Conservation (phyloP, 2,797 vertebrate genomes). For the Triplophysa yarkandensis region DNA sequence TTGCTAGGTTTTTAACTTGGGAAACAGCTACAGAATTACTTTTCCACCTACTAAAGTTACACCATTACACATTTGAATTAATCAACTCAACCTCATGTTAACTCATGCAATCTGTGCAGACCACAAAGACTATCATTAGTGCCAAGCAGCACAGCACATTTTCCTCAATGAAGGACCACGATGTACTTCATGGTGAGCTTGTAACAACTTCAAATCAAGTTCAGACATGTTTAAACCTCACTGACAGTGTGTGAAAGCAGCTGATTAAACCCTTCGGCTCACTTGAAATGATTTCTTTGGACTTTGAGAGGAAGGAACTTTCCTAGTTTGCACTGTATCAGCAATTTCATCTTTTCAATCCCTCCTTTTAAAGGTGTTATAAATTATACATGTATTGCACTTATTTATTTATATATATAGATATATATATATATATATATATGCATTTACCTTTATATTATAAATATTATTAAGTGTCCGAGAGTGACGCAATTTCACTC, state of each 20-base stretch:
- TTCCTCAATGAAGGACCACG: slow-evolving; percentile 3
- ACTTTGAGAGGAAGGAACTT: neutral
- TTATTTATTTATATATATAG: no score
- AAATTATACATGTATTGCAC: no score
- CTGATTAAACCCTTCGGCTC: slow-evolving; percentile 15
- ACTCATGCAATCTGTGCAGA: neutral
- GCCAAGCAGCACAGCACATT: neutral
- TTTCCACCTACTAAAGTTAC: neutral
- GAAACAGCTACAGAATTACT: neutral
- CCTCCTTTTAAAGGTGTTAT: no score
- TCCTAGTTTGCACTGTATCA: no score
- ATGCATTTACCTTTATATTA: no score
- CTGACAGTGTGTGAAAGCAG: neutral
- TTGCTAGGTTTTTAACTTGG: neutral
- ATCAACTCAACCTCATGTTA: neutral
- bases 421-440: no score
- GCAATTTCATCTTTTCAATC: no score
- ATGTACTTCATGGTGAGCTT: slow-evolving; percentile 10
- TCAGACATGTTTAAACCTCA: slow-evolving; percentile 13
- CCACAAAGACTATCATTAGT: neutral
- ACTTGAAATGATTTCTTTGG: slow-evolving; percentile 12
- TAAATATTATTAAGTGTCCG: no score
- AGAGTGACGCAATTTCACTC: no score
- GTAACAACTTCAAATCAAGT: slow-evolving; percentile 23
- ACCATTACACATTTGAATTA: neutral